Percentiles rank a stretch among this genome's conserved stretches.
These are phyloP conservation scores for Sylvilagus floridanus DNA, from an alignment of 2,797 vertebrate species.

Conservation along the genomic window DNA sequence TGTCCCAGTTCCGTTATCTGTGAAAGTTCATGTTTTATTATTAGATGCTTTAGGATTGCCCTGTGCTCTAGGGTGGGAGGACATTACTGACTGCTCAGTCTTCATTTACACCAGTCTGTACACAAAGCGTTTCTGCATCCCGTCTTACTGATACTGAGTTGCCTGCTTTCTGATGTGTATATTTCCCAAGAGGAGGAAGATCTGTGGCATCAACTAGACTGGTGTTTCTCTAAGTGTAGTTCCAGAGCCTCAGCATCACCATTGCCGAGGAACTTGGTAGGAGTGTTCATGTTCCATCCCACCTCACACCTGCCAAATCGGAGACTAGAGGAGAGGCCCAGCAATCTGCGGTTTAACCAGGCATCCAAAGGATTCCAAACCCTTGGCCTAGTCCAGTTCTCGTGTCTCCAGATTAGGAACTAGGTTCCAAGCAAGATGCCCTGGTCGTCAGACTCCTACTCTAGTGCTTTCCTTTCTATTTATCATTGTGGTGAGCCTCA, in stretches of 20 bases:
- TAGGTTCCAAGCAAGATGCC: background rate
- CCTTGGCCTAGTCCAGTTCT: background rate
- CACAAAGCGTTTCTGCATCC: background rate
- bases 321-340: background rate
- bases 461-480: background rate
- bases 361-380: background rate
- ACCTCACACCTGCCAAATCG: background rate
- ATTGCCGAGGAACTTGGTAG: background rate
- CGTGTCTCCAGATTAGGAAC: background rate
- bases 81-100: background rate
- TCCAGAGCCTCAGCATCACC: background rate
- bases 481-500: background rate
- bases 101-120: background rate
- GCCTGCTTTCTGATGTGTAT: background rate
- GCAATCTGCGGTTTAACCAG: background rate
- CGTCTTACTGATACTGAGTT: background rate
- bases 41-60: background rate
- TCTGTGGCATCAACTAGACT: background rate
- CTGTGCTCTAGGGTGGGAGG: background rate
- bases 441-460: background rate
- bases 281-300: background rate
- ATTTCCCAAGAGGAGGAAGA: background rate
- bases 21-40: background rate
- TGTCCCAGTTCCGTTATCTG: background rate
- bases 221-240: background rate